Evolutionary conservation across 2,888 invertebrate species (phyloP).

Genomic region (Vanessa cardui): DNA sequence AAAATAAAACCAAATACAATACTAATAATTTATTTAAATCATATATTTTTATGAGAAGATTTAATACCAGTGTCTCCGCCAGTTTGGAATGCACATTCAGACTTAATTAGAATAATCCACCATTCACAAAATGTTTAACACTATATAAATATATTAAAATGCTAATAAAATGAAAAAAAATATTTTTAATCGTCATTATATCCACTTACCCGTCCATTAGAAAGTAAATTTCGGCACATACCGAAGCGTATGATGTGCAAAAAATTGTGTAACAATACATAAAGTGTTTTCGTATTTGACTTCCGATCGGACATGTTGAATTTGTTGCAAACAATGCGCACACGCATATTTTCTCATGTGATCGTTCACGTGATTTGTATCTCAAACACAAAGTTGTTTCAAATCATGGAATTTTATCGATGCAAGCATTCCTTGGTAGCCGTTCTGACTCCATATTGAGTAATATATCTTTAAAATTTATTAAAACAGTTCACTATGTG

Average conservation of each 20-base stretch:
- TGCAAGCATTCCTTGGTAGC: conserved; percentile 14
- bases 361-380: conserved; percentile 38
- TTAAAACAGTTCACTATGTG: conserved; percentile 35
- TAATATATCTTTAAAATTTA: conserved; percentile 29
- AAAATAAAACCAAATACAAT: not conserved
- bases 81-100: too few relatives aligned
- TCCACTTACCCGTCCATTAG: conserved; percentile 46
- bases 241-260: conserved; percentile 66
- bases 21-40: too few relatives aligned
- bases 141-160: not conserved
- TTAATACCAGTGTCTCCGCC: too few relatives aligned
- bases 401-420: conserved; percentile 11
- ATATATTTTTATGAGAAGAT: too few relatives aligned
- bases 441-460: conserved; percentile 14
- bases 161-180: not conserved
- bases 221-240: conserved; percentile 67
- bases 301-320: conserved; percentile 72
- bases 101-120: too few relatives aligned
- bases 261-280: conserved; percentile 68
- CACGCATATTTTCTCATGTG: conserved; percentile 41
- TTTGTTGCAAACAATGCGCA: conserved; percentile 39
- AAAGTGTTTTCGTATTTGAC: conserved; percentile 65
- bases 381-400: conserved; percentile 27
- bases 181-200: conserved; percentile 6
- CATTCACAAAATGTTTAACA: not conserved